Conservation (phyloP, 2,797 vertebrate genomes). For the Sorex maritimensis region DNA sequence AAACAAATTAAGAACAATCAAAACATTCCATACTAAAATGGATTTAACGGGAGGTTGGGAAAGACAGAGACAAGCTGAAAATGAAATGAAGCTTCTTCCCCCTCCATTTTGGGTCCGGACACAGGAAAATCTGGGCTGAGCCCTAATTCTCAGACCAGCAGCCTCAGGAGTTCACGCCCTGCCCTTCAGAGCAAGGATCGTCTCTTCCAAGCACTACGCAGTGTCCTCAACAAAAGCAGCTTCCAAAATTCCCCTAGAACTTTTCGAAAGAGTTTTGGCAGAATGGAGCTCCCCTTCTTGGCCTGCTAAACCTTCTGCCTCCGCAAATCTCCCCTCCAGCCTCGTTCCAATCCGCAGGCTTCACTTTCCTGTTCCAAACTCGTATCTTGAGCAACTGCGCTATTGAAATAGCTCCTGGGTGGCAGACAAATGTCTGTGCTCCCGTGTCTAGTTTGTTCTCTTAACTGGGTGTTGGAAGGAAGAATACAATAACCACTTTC, state of each 20-base stretch:
- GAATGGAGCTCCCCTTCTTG: slow-evolving; percentile 62
- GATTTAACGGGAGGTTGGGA: neutral
- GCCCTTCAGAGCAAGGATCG: neutral
- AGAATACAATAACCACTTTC: neutral
- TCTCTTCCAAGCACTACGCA: slow-evolving; percentile 50
- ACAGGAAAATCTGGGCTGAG: slow-evolving; percentile 2
- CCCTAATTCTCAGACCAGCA: slow-evolving; percentile 1
- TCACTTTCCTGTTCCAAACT: slow-evolving; percentile 77
- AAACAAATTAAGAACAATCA: neutral
- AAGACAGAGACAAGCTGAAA: slow-evolving; percentile 28
- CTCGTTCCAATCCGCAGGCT: slow-evolving; percentile 37
- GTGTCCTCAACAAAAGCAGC: slow-evolving; percentile 68
- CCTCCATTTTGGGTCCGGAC: neutral
- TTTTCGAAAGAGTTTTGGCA: slow-evolving; percentile 69
- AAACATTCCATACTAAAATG: slow-evolving; percentile 42
- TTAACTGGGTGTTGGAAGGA: slow-evolving; percentile 19
- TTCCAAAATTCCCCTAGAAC: slow-evolving; percentile 73
- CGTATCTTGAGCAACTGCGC: slow-evolving; percentile 61
- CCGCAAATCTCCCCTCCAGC: slow-evolving; percentile 60
- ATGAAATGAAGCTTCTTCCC: slow-evolving; percentile 20
- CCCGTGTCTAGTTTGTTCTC: neutral
- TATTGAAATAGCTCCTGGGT: slow-evolving; percentile 70
- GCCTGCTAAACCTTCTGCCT: slow-evolving; percentile 64
- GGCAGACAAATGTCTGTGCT: neutral
- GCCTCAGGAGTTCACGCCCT: slow-evolving; percentile 3